phyloP scores from a whole-genome alignment of 1,140 invertebrate species.

The Chymomyza costata region DNA sequence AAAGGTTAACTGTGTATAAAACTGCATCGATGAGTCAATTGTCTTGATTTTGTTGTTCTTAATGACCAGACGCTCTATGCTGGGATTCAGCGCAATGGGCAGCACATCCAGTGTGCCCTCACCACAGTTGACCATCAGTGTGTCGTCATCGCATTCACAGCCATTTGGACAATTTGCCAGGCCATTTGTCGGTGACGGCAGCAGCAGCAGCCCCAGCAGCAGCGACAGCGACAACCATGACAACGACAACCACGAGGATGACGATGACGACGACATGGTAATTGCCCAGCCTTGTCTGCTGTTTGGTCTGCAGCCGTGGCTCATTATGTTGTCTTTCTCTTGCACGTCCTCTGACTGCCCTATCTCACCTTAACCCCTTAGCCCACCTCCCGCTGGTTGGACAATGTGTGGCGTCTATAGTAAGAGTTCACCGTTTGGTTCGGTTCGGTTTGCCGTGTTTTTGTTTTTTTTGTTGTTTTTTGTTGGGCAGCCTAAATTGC shows the following conservation, averaged over 20 bases:
- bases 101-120: conserved; percentile 90
- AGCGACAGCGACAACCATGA: conserved; percentile 14
- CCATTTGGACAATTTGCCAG: conserved; percentile 83
- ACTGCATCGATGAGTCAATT: conserved; percentile 89
- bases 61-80: conserved; percentile 87
- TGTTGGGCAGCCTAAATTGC: no score
- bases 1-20: conserved; percentile 88
- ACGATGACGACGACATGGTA: conserved; percentile 57
- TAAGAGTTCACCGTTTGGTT: conserved; percentile 22
- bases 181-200: conserved; percentile 35
- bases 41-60: conserved; percentile 91
- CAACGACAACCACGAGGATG: conserved; percentile 13
- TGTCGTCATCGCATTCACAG: conserved; percentile 92
- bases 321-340: conserved; percentile 29
- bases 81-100: conserved; percentile 93
- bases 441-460: not conserved
- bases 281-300: no score
- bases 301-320: conserved; percentile 38
- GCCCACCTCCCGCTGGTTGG: not conserved
- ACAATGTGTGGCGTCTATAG: conserved; percentile 10
- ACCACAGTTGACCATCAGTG: conserved; percentile 89
- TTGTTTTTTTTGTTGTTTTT: not conserved
- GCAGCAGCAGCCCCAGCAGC: conserved; percentile 10
- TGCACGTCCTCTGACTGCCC: not conserved
- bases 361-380: not conserved